Base-by-base conservation (phyloP, 2,113 vertebrate species). In the Ranitomeya variabilis region DNA sequence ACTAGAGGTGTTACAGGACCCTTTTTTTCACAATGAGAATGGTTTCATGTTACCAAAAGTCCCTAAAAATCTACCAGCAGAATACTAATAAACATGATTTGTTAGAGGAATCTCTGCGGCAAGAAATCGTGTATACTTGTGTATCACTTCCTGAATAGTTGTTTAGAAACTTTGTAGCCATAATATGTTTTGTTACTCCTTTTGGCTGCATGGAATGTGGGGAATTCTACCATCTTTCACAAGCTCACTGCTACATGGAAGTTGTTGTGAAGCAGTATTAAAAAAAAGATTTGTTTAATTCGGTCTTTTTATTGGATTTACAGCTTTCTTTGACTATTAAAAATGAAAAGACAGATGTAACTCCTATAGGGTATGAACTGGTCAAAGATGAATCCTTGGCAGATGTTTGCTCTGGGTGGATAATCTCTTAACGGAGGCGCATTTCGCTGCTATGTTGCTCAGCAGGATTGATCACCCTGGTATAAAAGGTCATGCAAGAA, bases 161-260 rank as follows among this genome's bases (percentile, higher is more conserved):
- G 78, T 80, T 81, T 87, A 60, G 1, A 87, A 37, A 59, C 8
- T 6, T 14, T 21, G n/a, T 81, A 81, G 86, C 13, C 77, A 80
- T 73, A 87, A 87, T 67, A 87, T 16, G 11, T 23, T 80, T 67
- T 80, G 77, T 31, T 71, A 59, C 45, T 71, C 57, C 77, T 62
- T 37, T 31, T 31, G 21, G 54, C 23, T 67, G 60, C 13, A 57
- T 80, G 64, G 86, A 87, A 87, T 81, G 86, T 69, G 64, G 77
- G 64, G 77, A 80, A 87, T 87, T 81, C 54, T 15, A 23, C 45
- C 19, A 6, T 31, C 51, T 51, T 21, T 80, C 19, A 67, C 59
- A 80, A 37, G 21, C 76, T 55, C 12, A 54, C 37, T 80, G 15
- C n/a, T 69, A 71, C 64, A 80, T 45, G 52, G 64, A 11, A 51